Base-by-base conservation (phyloP, 2,113 vertebrate species). In the Stegastes partitus region DNA sequence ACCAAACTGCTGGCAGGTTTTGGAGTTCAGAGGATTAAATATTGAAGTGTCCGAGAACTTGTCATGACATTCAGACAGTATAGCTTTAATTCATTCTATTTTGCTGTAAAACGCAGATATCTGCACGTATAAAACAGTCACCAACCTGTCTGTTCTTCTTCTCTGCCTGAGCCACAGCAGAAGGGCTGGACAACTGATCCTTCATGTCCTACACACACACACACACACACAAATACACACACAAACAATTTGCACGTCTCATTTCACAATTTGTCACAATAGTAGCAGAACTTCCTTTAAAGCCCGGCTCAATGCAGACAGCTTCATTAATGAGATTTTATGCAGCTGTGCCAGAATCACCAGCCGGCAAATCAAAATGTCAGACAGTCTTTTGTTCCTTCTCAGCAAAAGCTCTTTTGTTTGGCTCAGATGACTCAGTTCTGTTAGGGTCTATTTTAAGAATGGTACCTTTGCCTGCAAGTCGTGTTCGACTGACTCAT, bases 161-260 rank as follows among this genome's bases (percentile, higher is more conserved):
- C 81, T 96, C 94, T 15, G 94, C 83, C 85, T 95, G 93, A 58
- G 95, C 93, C 49, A 93, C 37, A 3, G 94, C 93, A 15, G 93
- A 88, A 0, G 95, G 95, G 70, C 94, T 95, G 62, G 94, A 93
- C 79, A 95, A 62, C 53, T 96, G 94, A 39, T 96, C 94, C 82
- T 95, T 95, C 94, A 96, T 96, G 58, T 96, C 94, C 96, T 96
- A 47, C 76, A 85, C 64, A 78, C 26, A 84, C 63, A 76, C 31
- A 57, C 11, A 58, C 11, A 58, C 45, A 75, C 22, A 80, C 12
- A 74, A 11, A 58, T 19, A 71, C 28, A 79, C n/a, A 79, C 14
- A 53, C 11, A 31, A 45, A 45, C 9, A 2, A 19, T 76, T 62
- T 18, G 64, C 54, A 55, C 22, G 9, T 55, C 58, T 34, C 12